Evolutionary conservation across 2,888 invertebrate genomes (phyloP), one percentile per base, ranked within the genome.

Genomic region (Margaritifera margaritifera): DNA sequence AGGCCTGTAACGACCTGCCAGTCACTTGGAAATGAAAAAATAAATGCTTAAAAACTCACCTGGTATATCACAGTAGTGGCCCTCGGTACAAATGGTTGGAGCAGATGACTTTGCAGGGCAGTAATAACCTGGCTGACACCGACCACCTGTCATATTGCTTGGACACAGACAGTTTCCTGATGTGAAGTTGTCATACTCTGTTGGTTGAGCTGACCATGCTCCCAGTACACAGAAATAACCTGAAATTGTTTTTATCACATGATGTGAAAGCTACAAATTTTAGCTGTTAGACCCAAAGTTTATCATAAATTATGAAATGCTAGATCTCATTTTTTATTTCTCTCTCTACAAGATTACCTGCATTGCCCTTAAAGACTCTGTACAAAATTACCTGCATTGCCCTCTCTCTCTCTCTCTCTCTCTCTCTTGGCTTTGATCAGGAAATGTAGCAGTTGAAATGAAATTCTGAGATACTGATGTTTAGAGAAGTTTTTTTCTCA

Each of bases 141-240:
- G 68, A 18, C 87, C 86, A 6, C 89, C 89, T 0, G 88, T 88
- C 8, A 72, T 58, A 62, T 83, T 83, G 61, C 75, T 80, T 50
- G 86, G 86, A 68, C 86, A 87, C 62, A 86, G 76, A 68, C 86
- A 86, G 71, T 80, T 80, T 20, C 81, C 81, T 20, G 64, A 64
- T 3, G 84, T 84, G 74, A 78, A 84, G 74, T 86, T 87, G 74
- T 83, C 84, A 70, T 80, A 85, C 65, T 85, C 84, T 15, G 81
- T 81, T 0, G 88, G 88, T 42, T 79, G 76, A 11, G 78, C 68
- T 11, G 81, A 77, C 80, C 82, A 80, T 0, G 88, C 87, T 11
- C 82, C 81, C 24, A 74, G 71, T 22, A 86, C 74, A 74, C 88
- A 88, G 83, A 81, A 88, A 65, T 83, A 84, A 15, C 88, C 88